A percentile compares a stretch with the other conserved stretches of the same genome.
These are phyloP conservation scores for Dromius quadrimaculatus DNA, from an alignment of 2,888 invertebrate genomes.

Conservation along the genomic window DNA sequence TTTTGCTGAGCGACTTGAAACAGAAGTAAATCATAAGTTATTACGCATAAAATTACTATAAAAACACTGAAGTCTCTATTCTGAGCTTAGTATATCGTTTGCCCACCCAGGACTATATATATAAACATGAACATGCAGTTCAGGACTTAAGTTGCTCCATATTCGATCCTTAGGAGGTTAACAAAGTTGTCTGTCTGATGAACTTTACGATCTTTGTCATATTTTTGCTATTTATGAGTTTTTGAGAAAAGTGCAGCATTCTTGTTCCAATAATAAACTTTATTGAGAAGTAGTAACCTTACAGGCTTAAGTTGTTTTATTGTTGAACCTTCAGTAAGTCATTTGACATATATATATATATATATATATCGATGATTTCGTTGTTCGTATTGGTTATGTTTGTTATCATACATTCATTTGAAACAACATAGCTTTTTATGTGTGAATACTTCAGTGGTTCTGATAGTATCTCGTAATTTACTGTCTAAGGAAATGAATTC, in stretches of 20 bases:
- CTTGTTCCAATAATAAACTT: not conserved
- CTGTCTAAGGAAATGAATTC: not conserved
- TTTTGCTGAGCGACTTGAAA: conserved; percentile 40
- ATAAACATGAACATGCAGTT: conserved; percentile 40
- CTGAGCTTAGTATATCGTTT: conserved; percentile 36
- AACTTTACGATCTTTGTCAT: conserved; percentile 18
- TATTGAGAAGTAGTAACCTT: conserved; percentile 1
- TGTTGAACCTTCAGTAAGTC: too few species aligned
- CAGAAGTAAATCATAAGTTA: conserved; percentile 51
- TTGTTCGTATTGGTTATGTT: too few species aligned
- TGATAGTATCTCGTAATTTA: not conserved
- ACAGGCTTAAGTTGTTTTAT: too few species aligned
- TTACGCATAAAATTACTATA: conserved; percentile 52
- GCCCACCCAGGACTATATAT: conserved; percentile 51
- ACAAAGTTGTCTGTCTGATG: conserved; percentile 25
- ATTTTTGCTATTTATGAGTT: conserved; percentile 20
- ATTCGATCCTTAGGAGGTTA: conserved; percentile 15
- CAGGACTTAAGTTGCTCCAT: conserved; percentile 16
- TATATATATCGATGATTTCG: too few species aligned
- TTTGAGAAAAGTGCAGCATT: conserved; percentile 2
- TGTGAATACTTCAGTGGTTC: too few species aligned
- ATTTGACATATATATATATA: too few species aligned
- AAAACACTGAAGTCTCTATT: conserved; percentile 52
- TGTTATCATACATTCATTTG: too few species aligned
- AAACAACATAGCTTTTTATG: too few species aligned